Base-by-base conservation (phyloP, 2,888 invertebrate species). In the Dione juno region DNA sequence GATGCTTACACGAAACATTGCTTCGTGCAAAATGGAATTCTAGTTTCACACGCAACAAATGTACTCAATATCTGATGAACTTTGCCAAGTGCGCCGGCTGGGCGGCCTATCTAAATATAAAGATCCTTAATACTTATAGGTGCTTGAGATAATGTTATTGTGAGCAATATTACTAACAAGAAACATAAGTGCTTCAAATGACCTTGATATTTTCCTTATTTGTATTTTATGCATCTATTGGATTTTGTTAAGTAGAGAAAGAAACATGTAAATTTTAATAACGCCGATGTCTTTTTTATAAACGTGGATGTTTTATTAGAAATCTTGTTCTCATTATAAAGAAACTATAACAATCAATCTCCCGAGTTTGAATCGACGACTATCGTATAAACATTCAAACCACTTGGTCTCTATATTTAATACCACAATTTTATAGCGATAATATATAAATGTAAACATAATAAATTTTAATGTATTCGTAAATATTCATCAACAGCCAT, bases 21-120 rank as follows among this genome's bases (percentile, higher is more conserved):
- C 83, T 85, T 89, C 89, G 90, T 90, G 89, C 90, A 84, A 88
- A 90, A 89, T 90, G 88, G 87, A 88, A 91, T 92, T 89, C 92
- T 87, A 88, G 90, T 92, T 93, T 92, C 92, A 88, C 93, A 93
- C 93, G 93, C 93, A 93, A 92, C 92, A 89, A 92, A 93, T 91
- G 90, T 87, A 86, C 83, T 84, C 83, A 84, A 88, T 92, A 93
- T 93, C 92, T 88, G 93, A 93, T 93, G 91, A 91, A 90, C 88
- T 90, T 89, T 87, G 81, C 86, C 77, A 82, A 82, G 82, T 81
- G 79, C 79, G 79, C 78, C 76, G 75, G 76, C 75, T 77, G 72
- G 70, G 66, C 79, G 84, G 83, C 81, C 76, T 80, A 84, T 76
- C 68, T 69, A 73, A 66, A 77, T 74, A 70, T 68, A 70, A 72